Conservation (phyloP, 2,113 vertebrate species). For the Atherinomorus stipes region DNA sequence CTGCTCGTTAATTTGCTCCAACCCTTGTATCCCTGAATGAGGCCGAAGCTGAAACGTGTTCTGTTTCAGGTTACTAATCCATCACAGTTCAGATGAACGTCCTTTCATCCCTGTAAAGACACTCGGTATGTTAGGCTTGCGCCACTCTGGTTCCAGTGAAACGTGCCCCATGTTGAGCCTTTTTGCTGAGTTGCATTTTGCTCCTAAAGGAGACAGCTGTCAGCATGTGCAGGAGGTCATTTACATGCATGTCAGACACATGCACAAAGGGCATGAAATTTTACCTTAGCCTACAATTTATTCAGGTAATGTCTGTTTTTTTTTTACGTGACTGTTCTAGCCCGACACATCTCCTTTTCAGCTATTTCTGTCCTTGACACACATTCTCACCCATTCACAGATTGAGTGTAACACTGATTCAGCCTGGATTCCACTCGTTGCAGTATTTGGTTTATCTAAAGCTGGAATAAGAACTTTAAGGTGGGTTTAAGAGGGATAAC, state of each 20-base stretch:
- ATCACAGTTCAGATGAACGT: constrained; percentile 20
- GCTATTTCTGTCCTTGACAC: neutral
- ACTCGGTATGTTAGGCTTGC: constrained; percentile 8
- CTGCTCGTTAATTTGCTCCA: constrained; percentile 26
- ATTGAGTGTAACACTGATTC: neutral
- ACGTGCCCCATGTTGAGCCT: constrained; percentile 13
- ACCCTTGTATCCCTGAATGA: constrained; percentile 47
- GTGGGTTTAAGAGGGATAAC: too few relatives aligned
- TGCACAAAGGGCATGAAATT: constrained; percentile 1
- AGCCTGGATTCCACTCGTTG: neutral
- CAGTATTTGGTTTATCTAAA: neutral
- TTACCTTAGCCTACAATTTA: neutral
- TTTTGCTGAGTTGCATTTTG: constrained; percentile 56
- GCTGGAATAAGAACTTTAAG: neutral
- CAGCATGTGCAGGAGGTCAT: constrained; percentile 5
- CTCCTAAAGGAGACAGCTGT: neutral
- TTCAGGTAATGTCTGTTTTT: neutral
- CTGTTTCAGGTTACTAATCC: constrained; percentile 58
- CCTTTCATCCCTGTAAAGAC: constrained; percentile 22
- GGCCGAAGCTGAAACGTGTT: constrained; percentile 45
- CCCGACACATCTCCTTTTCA: neutral
- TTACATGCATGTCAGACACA: neutral
- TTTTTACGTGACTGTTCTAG: neutral
- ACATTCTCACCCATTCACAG: neutral
- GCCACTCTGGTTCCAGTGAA: neutral